These are phyloP conservation scores for Egretta garzetta DNA, from an alignment of 2,113 vertebrate species.

Conservation along the genomic window DNA sequence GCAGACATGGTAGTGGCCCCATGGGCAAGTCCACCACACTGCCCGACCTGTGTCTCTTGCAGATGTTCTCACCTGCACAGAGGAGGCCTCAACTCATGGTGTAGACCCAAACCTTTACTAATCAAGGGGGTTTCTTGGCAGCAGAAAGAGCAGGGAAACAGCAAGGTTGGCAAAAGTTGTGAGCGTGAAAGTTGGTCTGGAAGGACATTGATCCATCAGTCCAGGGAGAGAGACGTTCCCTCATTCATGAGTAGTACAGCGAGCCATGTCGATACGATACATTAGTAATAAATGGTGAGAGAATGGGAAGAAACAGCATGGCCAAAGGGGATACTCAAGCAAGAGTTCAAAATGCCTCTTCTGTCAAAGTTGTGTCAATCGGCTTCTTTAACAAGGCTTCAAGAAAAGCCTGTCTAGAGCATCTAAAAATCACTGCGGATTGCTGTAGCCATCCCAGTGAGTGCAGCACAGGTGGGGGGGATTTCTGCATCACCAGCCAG, in stretches of 20 bases:
- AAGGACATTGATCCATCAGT: background rate
- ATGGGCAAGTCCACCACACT: background rate
- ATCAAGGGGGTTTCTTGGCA: background rate
- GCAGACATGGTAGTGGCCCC: background rate
- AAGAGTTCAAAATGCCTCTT: background rate
- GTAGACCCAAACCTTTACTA: background rate
- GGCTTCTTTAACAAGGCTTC: background rate
- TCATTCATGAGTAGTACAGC: background rate
- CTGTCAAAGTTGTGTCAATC: background rate
- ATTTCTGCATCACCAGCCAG: background rate
- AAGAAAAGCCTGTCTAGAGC: background rate
- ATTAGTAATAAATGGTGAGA: background rate
- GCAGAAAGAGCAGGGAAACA: background rate
- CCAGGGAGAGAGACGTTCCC: background rate
- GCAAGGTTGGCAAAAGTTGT: background rate
- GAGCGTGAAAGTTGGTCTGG: background rate
- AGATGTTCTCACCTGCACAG: background rate
- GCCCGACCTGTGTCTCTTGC: background rate
- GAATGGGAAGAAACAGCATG: background rate
- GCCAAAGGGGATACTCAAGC: background rate
- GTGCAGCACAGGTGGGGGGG: accelerated
- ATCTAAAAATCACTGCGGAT: accelerated
- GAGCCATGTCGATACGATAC: background rate
- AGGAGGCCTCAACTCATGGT: background rate
- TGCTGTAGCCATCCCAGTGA: background rate